Conservation (phyloP, 2,888 invertebrate genomes). For the Ormyrus pomaceus region DNA sequence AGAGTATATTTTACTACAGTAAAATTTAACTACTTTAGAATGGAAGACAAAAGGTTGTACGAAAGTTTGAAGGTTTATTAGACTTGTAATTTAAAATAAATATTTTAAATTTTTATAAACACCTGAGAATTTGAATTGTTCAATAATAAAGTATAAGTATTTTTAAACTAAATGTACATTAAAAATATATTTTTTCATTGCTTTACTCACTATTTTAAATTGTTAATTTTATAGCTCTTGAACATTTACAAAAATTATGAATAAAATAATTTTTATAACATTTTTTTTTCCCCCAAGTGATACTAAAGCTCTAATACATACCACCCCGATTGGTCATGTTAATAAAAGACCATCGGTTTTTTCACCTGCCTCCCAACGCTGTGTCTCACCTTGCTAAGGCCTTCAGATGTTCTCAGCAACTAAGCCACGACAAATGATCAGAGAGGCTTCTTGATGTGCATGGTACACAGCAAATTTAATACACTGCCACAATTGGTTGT, state of each 20-base stretch:
- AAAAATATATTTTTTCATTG: neutral
- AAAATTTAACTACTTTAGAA: neutral
- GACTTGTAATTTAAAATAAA: slow-evolving; percentile 16
- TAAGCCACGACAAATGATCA: slow-evolving; percentile 41
- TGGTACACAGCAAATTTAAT: slow-evolving; percentile 66
- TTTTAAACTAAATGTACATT: neutral
- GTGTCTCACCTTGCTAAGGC: slow-evolving; percentile 75
- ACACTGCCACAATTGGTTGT: slow-evolving; percentile 65
- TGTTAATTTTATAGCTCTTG: neutral
- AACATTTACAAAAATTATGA: slow-evolving; percentile 1
- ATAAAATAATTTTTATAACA: slow-evolving; percentile 29
- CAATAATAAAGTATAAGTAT: slow-evolving; percentile 19
- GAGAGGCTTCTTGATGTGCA: slow-evolving; percentile 64
- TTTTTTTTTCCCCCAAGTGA: slow-evolving; percentile 33
- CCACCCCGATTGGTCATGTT: slow-evolving; percentile 69
- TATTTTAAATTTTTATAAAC: slow-evolving; percentile 13
- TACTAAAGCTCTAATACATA: slow-evolving; percentile 70
- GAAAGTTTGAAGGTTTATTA: too few species aligned
- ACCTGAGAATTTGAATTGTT: slow-evolving; percentile 10
- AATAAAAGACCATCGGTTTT: slow-evolving; percentile 68
- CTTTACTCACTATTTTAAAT: slow-evolving; percentile 51
- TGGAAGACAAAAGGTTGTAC: too few species aligned
- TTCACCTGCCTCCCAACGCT: slow-evolving; percentile 71
- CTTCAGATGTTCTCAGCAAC: slow-evolving; percentile 63
- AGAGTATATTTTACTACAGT: slow-evolving; percentile 40